Conservation (phyloP, 2,797 vertebrate genomes). For the Balearica regulorum region DNA sequence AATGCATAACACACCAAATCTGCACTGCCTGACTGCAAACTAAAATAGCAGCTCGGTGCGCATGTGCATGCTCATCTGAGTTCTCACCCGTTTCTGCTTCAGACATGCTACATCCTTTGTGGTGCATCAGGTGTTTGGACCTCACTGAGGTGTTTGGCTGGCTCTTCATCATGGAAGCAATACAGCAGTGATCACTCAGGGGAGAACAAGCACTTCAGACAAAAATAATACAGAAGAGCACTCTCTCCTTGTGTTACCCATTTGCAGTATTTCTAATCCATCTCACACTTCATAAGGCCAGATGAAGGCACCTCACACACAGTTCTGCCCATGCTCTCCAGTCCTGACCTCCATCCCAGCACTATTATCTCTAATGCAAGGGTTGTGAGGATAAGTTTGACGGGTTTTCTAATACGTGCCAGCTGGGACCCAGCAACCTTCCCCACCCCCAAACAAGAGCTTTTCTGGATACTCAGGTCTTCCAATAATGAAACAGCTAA, state of each 20-base stretch:
- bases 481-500: not conserved
- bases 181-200: accelerated
- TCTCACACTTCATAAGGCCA: not conserved
- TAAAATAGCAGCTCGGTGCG: accelerated
- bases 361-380: not conserved
- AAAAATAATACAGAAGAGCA: not conserved
- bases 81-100: not conserved
- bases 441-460: not conserved
- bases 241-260: not conserved
- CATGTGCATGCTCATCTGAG: accelerated
- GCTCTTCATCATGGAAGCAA: not conserved
- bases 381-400: not conserved
- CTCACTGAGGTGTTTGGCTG: not conserved
- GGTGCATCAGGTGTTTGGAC: not conserved
- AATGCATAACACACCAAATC: not conserved
- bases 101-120: accelerated
- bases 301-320: not conserved
- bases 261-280: not conserved
- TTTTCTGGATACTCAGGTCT: not conserved
- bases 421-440: not conserved
- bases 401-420: not conserved
- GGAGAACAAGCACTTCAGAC: not conserved
- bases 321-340: not conserved
- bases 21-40: not conserved
- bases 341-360: not conserved